These are phyloP conservation scores for Caenorhabditis imperialis DNA, from an alignment of 2,888 invertebrate genomes.

Conservation along the genomic window DNA sequence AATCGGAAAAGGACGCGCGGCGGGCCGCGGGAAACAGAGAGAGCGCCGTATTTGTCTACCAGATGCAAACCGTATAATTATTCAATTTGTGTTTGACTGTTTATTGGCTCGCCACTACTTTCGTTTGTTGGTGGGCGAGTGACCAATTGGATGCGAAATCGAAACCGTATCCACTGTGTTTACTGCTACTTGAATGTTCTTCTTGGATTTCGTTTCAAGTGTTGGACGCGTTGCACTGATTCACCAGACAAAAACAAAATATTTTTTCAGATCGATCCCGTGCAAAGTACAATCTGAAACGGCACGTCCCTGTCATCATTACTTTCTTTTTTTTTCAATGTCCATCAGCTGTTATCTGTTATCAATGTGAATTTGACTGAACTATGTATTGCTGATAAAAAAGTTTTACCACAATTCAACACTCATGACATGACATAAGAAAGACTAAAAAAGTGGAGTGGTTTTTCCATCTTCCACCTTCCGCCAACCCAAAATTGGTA, in stretches of 20 bases:
- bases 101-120: conserved; percentile 53
- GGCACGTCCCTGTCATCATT: not conserved
- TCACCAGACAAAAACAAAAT: not conserved
- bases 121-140: conserved; percentile 52
- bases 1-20: conserved; percentile 2
- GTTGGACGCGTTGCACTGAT: conserved; percentile 8
- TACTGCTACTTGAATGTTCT: conserved; percentile 52
- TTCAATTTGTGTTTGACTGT: conserved; percentile 56
- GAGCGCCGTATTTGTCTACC: conserved; percentile 48
- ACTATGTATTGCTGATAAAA: not conserved
- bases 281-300: not conserved
- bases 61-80: conserved; percentile 58
- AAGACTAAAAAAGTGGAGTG: not conserved
- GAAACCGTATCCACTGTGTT: conserved; percentile 45
- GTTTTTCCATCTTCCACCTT: conserved; percentile 1
- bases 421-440: not conserved
- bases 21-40: conserved; percentile 10
- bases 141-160: conserved; percentile 50
- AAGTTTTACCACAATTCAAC: not conserved
- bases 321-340: too few species aligned
- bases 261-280: not conserved
- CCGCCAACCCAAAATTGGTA: too few species aligned
- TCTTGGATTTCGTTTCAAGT: conserved; percentile 25
- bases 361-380: conserved; percentile 7
- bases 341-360: too few species aligned